Evolutionary conservation across 1,140 invertebrate genomes (phyloP), one percentile per base, ranked within the genome.

Genomic region (Hyphantria cunea): DNA sequence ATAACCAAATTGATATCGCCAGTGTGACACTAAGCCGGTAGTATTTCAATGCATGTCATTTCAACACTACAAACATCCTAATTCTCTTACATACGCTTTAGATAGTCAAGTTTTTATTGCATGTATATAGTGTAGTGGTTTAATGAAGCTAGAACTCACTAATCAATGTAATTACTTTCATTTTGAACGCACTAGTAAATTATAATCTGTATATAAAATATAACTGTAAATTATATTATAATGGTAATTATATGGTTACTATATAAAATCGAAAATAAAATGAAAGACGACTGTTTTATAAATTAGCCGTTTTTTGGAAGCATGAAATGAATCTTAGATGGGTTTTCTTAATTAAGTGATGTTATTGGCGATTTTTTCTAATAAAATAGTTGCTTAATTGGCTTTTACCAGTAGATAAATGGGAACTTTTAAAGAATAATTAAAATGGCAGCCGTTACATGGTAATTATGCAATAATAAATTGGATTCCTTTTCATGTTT

Each of bases 391-490:
- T 45, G 41, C 41, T 34, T 45, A 56, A 56, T 56, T 56, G 53
- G 47, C 42, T 34, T 56, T 54, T 47, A 13, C 42, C 13, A n/a
- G n/a, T n/a, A n/a, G 31, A 13, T 10, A 47, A 44, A 47, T 10
- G 53, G 45, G 34, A 41, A 56, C 44, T 45, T 2, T 37, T n/a
- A 54, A 48, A 48, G 17, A 52, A 55, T 13, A 70, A 70, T 54
- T 44, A 39, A 54, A 61, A 61, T n/a, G 31, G 25, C 51, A 10
- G 51, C 60, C 45, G 34, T 61, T 56, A 52, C 60, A 66, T 70
- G 56, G 52, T 71, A 71, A 71, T 71, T 65, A 66, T 60, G 14
- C 39, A 56, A 64, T 65, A 49, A 62, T 62, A 60, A 60, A 60
- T 60, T 60, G 25, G 47, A 51, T 50, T 60, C 13, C 34, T 17